Conservation (phyloP, 2,113 vertebrate species). For the Cairina moschata region DNA sequence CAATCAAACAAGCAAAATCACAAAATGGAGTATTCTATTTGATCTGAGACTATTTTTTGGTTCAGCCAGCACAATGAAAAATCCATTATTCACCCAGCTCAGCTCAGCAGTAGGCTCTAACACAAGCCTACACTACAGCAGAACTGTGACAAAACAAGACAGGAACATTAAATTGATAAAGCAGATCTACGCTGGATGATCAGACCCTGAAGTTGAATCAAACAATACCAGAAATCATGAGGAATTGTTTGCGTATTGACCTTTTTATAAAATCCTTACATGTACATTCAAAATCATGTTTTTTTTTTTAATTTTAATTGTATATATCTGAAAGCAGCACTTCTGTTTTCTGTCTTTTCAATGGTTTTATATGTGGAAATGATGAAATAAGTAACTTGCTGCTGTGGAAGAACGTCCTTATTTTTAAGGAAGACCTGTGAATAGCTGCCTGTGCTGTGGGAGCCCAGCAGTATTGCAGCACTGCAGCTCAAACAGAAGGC, state of each 20-base stretch:
- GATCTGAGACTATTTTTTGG: not conserved
- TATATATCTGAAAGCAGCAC: not conserved
- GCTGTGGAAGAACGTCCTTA: not conserved
- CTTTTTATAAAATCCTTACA: not conserved
- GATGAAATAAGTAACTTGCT: not conserved
- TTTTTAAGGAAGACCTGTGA: not conserved
- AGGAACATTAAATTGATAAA: not conserved
- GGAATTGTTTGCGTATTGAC: not conserved
- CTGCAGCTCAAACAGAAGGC: not conserved
- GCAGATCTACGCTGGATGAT: not conserved
- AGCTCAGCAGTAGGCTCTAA: not conserved
- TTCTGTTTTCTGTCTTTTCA: not conserved
- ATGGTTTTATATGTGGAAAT: not conserved
- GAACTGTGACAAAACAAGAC: not conserved
- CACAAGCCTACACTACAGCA: not conserved
- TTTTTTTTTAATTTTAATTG: too few relatives aligned
- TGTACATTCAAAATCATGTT: not conserved
- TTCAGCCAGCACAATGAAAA: not conserved
- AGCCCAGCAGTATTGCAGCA: not conserved
- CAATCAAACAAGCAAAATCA: not conserved
- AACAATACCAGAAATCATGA: not conserved
- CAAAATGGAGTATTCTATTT: not conserved
- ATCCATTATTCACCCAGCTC: not conserved
- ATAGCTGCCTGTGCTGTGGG: fast-evolving
- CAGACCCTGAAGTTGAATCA: not conserved